These are phyloP conservation scores for Charadrius vociferus DNA, from an alignment of 2,113 vertebrate species.

Conservation along the genomic window DNA sequence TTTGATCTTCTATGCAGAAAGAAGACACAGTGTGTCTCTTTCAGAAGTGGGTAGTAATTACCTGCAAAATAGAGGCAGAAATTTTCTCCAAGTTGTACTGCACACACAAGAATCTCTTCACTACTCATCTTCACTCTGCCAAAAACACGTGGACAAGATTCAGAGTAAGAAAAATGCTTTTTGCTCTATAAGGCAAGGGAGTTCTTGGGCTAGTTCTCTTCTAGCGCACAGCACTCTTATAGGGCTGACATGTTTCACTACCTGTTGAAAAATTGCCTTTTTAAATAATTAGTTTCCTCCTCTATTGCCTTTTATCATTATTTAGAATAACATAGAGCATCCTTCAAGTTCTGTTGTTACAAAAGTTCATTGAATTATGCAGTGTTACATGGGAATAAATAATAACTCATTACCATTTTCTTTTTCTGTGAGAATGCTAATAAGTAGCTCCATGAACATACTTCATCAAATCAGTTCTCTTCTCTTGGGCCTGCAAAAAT, in stretches of 20 bases:
- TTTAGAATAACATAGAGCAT: not conserved
- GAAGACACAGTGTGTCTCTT: not conserved
- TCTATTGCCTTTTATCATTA: not conserved
- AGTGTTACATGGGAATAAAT: not conserved
- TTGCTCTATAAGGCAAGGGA: not conserved
- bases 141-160: not conserved
- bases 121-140: slow-evolving; percentile 35
- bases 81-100: not conserved
- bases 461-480: not conserved
- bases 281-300: not conserved
- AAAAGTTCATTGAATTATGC: not conserved
- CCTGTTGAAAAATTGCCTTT: not conserved
- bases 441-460: not conserved
- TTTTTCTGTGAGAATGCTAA: not conserved
- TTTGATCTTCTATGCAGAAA: not conserved
- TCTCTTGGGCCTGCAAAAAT: not conserved
- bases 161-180: not conserved
- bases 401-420: not conserved
- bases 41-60: not conserved
- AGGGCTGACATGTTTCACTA: not conserved
- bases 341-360: not conserved
- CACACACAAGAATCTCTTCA: not conserved
- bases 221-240: not conserved
- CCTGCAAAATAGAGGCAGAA: slow-evolving; percentile 49
- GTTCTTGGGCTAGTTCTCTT: not conserved